These are phyloP conservation scores for Epinephelus cyanopodus DNA, from an alignment of 2,113 vertebrate genomes.

Conservation along the genomic window DNA sequence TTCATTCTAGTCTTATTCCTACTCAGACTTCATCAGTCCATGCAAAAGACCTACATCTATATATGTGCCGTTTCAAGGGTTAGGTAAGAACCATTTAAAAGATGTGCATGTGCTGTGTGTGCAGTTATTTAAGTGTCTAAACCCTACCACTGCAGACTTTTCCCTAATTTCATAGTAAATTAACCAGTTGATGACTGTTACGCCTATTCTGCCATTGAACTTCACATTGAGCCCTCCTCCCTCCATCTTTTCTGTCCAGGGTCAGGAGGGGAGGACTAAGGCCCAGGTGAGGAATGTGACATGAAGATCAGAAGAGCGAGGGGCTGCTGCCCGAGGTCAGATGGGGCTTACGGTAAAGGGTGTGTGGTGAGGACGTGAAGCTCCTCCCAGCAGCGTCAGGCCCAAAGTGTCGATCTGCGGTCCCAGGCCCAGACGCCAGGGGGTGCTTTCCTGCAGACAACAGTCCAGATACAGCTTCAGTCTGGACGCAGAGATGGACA, in stretches of 20 bases:
- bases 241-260: constrained; percentile 26
- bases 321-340: constrained; percentile 18
- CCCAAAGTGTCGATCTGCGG: constrained; percentile 2
- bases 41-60: background rate
- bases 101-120: background rate
- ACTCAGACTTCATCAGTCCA: background rate
- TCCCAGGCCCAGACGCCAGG: constrained; percentile 19
- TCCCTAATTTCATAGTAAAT: background rate
- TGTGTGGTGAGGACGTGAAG: constrained; percentile 13
- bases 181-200: background rate
- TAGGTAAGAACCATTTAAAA: background rate
- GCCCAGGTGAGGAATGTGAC: constrained; percentile 84
- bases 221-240: constrained; percentile 27
- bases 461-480: constrained; percentile 42
- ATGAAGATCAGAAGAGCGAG: constrained; percentile 69
- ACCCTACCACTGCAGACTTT: background rate
- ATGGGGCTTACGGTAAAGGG: constrained; percentile 74
- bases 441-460: constrained; percentile 36
- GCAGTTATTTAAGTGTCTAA: background rate
- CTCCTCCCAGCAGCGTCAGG: constrained; percentile 50
- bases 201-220: constrained; percentile 49
- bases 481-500: constrained; percentile 28
- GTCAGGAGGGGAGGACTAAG: constrained; percentile 58
- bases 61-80: background rate
- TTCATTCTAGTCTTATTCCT: background rate